These are phyloP conservation scores for Byasa hedistus DNA, from an alignment of 2,888 invertebrate genomes.

Conservation along the genomic window DNA sequence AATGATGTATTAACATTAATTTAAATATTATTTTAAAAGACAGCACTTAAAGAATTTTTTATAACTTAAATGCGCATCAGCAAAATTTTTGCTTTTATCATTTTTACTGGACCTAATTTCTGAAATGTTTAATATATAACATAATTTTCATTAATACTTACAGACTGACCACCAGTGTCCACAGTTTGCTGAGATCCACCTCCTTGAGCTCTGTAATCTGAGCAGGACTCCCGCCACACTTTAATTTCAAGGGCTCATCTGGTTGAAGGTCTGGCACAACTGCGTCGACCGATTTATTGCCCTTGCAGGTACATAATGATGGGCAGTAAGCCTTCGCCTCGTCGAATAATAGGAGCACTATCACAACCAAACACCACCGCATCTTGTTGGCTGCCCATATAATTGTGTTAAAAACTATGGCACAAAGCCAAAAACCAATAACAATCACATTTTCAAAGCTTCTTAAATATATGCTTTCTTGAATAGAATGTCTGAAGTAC, in stretches of 20 bases:
- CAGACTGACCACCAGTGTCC: conserved; percentile 83
- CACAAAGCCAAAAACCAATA: conserved; percentile 73
- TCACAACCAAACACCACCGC: conserved; percentile 55
- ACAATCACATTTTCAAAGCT: conserved; percentile 74
- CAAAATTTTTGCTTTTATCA: too few species aligned
- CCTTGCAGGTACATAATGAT: conserved; percentile 78
- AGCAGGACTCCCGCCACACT: conserved; percentile 81
- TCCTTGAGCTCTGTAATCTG: conserved; percentile 81
- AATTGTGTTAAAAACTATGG: conserved; percentile 67
- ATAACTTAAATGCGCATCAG: too few species aligned
- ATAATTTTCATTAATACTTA: conserved; percentile 62
- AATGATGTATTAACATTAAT: too few species aligned
- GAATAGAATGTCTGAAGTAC: conserved; percentile 40
- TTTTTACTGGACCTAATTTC: too few species aligned
- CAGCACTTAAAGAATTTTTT: too few species aligned
- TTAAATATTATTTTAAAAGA: too few species aligned
- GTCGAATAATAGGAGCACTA: conserved; percentile 50
- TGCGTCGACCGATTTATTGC: conserved; percentile 77
- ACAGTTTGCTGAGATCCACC: conserved; percentile 81
- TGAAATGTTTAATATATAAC: too few species aligned
- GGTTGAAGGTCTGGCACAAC: conserved; percentile 74
- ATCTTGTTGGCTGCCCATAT: conserved; percentile 61
- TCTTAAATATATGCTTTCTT: conserved; percentile 54
- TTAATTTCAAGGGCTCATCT: conserved; percentile 80
- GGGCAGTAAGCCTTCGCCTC: conserved; percentile 61